Percentiles rank a stretch among this genome's conserved stretches.
phyloP scores from a whole-genome alignment of 2,113 vertebrate species.

The Myiagra hebetior region DNA sequence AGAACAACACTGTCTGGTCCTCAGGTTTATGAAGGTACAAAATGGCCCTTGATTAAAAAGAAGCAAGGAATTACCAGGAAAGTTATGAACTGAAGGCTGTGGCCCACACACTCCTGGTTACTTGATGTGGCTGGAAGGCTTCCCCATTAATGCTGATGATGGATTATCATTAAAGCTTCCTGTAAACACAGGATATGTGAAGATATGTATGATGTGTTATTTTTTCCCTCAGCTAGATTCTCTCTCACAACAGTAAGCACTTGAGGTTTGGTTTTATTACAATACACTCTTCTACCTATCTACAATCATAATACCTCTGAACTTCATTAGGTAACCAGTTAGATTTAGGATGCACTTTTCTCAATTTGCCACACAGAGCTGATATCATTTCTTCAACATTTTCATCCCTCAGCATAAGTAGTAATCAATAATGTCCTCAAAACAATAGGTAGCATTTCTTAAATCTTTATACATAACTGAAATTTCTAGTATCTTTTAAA shows the following conservation, averaged over 20 bases:
- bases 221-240: not conserved
- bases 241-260: not conserved
- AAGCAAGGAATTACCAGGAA: not conserved
- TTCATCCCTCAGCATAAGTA: not conserved
- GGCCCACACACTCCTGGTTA: not conserved
- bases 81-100: not conserved
- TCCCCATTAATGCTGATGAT: not conserved
- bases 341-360: not conserved
- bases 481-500: not conserved
- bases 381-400: not conserved
- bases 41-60: not conserved
- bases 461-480: constrained; percentile 2
- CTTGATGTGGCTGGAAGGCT: not conserved
- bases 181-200: not conserved
- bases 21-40: not conserved
- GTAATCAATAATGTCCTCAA: not conserved
- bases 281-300: not conserved
- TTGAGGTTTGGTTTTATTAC: not conserved
- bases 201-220: not conserved
- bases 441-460: constrained; percentile 9
- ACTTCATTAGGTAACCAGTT: not conserved
- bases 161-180: not conserved
- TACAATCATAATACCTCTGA: not conserved
- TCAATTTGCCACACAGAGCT: not conserved
- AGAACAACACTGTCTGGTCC: not conserved